Conservation (phyloP, 2,113 vertebrate genomes). For the Pyxicephalus adspersus region DNA sequence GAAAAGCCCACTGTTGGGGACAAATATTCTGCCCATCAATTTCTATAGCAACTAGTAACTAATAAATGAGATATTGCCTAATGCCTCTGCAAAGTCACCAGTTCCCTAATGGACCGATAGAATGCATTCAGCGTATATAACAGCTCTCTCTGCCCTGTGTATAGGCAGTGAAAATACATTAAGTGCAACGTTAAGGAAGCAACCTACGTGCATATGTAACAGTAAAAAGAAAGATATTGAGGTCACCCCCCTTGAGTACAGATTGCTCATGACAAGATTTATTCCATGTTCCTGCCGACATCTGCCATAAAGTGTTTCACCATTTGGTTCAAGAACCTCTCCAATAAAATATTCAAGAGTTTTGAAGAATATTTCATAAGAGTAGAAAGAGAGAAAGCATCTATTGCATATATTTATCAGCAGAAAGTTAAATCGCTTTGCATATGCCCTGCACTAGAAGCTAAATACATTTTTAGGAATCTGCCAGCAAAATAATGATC, state of each 20-base stretch:
- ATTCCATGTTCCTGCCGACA: not conserved
- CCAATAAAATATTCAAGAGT: not conserved
- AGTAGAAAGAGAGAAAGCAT: not conserved
- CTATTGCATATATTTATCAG: no score
- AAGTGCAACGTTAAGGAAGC: not conserved
- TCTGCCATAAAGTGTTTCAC: conserved; percentile 14
- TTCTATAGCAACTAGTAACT: no score
- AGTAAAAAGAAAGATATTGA: not conserved
- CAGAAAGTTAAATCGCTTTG: not conserved
- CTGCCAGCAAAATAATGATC: conserved; percentile 21
- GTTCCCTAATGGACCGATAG: no score
- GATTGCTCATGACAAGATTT: not conserved
- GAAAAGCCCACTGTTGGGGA: no score
- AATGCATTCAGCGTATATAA: no score
- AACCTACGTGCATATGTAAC: not conserved
- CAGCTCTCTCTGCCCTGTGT: not conserved
- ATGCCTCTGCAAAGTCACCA: no score
- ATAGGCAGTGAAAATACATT: not conserved
- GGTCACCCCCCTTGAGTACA: conserved; percentile 15
- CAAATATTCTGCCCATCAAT: no score
- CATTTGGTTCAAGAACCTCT: not conserved
- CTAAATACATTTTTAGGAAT: not conserved
- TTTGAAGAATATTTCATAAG: conserved; percentile 5
- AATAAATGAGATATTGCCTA: no score
- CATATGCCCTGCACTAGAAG: not conserved